These are phyloP conservation scores for Sternarchorhynchus goeldii DNA, from an alignment of 2,797 vertebrate genomes.

Conservation along the genomic window DNA sequence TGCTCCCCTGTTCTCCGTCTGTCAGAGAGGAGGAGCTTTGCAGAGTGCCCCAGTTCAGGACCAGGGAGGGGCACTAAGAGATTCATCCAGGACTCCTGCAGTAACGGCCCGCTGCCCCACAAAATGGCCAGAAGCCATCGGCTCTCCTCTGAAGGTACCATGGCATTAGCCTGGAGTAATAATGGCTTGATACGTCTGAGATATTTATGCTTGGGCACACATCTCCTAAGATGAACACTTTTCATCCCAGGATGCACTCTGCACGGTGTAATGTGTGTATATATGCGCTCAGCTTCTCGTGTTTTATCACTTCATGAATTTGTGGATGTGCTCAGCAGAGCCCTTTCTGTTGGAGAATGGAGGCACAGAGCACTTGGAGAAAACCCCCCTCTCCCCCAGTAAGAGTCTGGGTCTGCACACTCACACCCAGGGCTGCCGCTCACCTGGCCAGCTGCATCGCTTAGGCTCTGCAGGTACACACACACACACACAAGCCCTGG, in stretches of 20 bases:
- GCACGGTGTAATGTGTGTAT: not conserved
- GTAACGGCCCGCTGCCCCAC: slow-evolving; percentile 76
- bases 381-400: slow-evolving; percentile 75
- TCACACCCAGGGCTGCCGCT: slow-evolving; percentile 54
- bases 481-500: too few species aligned
- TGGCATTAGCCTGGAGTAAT: not conserved
- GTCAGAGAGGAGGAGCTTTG: slow-evolving; percentile 79
- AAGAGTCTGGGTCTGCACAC: slow-evolving; percentile 61
- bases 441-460: slow-evolving; percentile 63
- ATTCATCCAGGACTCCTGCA: slow-evolving; percentile 79
- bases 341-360: slow-evolving; percentile 81
- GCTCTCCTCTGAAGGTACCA: slow-evolving; percentile 81
- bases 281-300: not conserved
- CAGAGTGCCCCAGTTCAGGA: slow-evolving; percentile 76
- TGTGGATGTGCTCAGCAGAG: slow-evolving; percentile 75
- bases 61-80: slow-evolving; percentile 81
- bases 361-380: slow-evolving; percentile 81
- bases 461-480: slow-evolving; percentile 70
- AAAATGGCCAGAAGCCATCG: slow-evolving; percentile 83
- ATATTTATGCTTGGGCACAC: too few species aligned
- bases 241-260: not conserved
- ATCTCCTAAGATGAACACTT: not conserved
- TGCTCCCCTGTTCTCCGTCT: not conserved
- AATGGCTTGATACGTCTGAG: too few species aligned
- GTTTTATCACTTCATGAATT: not conserved